phyloP scores from a whole-genome alignment of 2,113 vertebrate species.

The Pachyramphus minor region DNA sequence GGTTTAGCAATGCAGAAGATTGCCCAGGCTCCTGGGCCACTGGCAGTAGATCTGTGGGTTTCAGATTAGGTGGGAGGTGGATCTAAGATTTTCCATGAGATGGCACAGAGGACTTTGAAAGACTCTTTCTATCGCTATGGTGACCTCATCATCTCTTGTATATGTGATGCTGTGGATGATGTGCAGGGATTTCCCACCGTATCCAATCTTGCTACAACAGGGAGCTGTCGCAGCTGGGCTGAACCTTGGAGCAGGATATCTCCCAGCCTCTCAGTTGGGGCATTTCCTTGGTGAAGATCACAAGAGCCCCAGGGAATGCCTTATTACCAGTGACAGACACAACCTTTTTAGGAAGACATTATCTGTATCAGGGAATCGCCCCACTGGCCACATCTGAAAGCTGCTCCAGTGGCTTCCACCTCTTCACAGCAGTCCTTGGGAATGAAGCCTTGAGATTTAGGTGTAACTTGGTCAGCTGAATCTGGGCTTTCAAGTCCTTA shows the following conservation, averaged over 20 bases:
- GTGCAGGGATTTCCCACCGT: background rate
- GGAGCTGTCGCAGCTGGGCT: background rate
- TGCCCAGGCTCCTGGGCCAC: background rate
- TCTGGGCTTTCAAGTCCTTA: background rate
- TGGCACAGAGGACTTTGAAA: background rate
- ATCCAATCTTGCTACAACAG: background rate
- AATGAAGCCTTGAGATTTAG: background rate
- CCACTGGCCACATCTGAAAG: background rate
- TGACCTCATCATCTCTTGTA: background rate
- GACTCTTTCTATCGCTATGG: background rate
- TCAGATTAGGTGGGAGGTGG: background rate
- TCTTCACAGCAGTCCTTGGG: background rate
- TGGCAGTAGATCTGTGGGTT: background rate
- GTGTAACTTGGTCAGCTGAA: background rate
- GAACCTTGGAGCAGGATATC: background rate
- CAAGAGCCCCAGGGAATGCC: fast-evolving
- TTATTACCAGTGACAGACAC: background rate
- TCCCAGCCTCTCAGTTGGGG: background rate
- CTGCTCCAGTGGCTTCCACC: background rate
- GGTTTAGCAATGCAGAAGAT: background rate
- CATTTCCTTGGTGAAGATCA: background rate
- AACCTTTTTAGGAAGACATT: fast-evolving
- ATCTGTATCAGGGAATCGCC: background rate
- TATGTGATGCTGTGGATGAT: background rate
- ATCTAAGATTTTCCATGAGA: background rate